Percentiles rank a stretch among this genome's conserved stretches.
phyloP scores from a whole-genome alignment of 2,888 invertebrate genomes.

The Cynaeus angustus region DNA sequence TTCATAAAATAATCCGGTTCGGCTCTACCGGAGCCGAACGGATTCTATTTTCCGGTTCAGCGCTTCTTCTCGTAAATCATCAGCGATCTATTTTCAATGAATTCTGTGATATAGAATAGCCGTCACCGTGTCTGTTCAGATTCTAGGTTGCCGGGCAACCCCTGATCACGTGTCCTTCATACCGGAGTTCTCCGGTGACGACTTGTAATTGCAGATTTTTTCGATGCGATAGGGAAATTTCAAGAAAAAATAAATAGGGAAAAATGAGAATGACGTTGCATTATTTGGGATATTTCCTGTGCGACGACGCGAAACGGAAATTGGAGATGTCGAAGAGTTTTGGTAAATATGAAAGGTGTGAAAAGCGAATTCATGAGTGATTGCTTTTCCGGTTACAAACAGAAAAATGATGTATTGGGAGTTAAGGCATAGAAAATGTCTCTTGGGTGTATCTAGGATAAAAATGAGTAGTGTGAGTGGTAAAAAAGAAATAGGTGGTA shows the following conservation, averaged over 20 bases:
- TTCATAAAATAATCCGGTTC: constrained; percentile 32
- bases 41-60: constrained; percentile 25
- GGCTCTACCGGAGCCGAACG: constrained; percentile 22
- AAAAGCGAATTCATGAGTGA: constrained; percentile 12
- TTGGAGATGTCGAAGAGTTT: not conserved
- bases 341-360: not conserved
- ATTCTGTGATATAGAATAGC: constrained; percentile 31
- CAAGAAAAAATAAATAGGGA: constrained; percentile 7
- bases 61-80: constrained; percentile 31
- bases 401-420: constrained; percentile 4
- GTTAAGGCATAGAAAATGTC: too few species aligned
- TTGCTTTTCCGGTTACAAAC: constrained; percentile 15
- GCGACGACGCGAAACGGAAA: constrained; percentile 8
- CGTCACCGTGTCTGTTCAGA: constrained; percentile 44
- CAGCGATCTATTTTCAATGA: constrained; percentile 35
- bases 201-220: constrained; percentile 15
- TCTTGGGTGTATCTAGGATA: too few species aligned
- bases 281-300: constrained; percentile 9
- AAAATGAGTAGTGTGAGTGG: too few species aligned
- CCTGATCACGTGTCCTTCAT: constrained; percentile 36
- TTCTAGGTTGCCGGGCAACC: constrained; percentile 39
- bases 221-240: constrained; percentile 17
- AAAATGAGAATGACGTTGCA: not conserved
- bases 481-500: too few species aligned
- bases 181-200: constrained; percentile 30